phyloP scores from a whole-genome alignment of 2,888 invertebrate genomes.

The Epinotia demarniana region DNA sequence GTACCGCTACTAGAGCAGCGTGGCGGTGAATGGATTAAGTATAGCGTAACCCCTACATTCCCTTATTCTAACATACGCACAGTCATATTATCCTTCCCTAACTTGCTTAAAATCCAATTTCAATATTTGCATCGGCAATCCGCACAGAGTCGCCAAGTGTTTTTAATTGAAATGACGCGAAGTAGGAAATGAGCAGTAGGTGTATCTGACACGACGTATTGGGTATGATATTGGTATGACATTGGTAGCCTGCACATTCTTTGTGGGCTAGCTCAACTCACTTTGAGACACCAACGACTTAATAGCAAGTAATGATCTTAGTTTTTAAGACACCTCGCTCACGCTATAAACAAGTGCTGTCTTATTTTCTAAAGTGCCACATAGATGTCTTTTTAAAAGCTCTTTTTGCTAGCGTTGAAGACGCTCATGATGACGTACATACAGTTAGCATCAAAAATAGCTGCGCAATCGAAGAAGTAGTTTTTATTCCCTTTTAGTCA shows the following conservation, averaged over 20 bases:
- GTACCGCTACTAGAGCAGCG: too few species aligned
- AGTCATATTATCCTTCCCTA: background rate
- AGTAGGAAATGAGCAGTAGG: background rate
- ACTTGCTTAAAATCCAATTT: background rate
- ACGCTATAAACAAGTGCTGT: background rate
- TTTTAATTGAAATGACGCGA: slow-evolving; percentile 17
- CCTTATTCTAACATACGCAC: background rate
- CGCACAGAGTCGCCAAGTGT: slow-evolving; percentile 22
- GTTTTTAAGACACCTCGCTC: background rate
- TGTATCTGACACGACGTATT: background rate
- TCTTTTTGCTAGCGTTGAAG: background rate
- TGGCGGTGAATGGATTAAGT: background rate
- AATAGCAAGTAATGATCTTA: background rate
- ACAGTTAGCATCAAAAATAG: too few species aligned
- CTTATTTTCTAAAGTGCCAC: background rate
- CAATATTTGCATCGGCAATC: slow-evolving; percentile 20
- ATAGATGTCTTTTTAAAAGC: background rate
- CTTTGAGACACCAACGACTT: too few species aligned
- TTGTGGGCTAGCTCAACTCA: too few species aligned
- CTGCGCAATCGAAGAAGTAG: too few species aligned
- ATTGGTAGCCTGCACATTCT: background rate
- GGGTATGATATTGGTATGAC: background rate
- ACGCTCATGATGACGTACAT: background rate
- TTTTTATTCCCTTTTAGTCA: too few species aligned
- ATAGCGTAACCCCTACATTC: background rate